These are phyloP conservation scores for Leptopilina clavipes DNA, from an alignment of 1,140 invertebrate genomes.

Conservation along the genomic window DNA sequence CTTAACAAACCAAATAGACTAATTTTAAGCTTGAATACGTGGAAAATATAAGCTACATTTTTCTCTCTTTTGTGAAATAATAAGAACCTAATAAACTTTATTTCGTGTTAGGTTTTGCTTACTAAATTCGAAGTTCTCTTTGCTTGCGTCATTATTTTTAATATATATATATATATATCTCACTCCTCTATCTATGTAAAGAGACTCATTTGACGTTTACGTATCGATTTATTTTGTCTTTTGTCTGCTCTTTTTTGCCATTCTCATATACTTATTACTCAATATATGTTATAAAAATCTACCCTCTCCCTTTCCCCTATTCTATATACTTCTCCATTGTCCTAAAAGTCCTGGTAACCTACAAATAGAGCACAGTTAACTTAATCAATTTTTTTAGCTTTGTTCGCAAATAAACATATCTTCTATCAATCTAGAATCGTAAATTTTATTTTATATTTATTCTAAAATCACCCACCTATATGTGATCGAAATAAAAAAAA, in stretches of 20 bases:
- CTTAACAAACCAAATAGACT: too few species aligned
- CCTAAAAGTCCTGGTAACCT: constrained; percentile 19
- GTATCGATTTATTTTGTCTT: constrained; percentile 15
- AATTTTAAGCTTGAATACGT: too few species aligned
- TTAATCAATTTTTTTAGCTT: not conserved
- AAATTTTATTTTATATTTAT: not conserved
- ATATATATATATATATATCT: not conserved
- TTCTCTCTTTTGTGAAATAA: too few species aligned
- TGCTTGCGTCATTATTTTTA: not conserved
- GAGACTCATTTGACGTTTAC: constrained; percentile 3
- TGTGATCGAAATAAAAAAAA: too few species aligned
- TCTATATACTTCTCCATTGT: not conserved
- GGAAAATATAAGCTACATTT: too few species aligned
- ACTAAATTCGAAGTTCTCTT: not conserved
- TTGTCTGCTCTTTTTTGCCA: constrained; percentile 6
- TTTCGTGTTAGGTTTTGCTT: not conserved
- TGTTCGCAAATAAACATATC: not conserved
- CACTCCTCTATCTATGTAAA: not conserved
- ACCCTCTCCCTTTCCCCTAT: too few species aligned
- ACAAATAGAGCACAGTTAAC: constrained; percentile 6
- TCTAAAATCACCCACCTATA: not conserved
- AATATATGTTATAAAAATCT: constrained; percentile 10
- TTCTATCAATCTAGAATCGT: not conserved
- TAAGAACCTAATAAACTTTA: too few species aligned
- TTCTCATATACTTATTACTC: constrained; percentile 13